phyloP scores from a whole-genome alignment of 64 coral and sea anemone species.

The Pocillopora damicornis region DNA sequence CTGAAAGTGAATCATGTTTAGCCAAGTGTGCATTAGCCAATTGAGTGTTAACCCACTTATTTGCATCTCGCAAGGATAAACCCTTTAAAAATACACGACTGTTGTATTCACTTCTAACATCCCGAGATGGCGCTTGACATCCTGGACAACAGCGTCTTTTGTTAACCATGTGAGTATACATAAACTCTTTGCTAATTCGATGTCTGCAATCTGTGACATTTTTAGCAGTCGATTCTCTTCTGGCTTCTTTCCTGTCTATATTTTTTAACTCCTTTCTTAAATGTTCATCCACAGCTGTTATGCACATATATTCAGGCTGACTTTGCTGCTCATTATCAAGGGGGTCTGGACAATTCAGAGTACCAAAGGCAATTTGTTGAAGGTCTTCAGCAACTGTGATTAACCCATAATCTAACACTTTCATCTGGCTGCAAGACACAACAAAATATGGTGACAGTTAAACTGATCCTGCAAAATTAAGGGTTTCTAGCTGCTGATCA shows the following conservation, averaged over 20 bases:
- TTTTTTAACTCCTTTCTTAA: conserved; percentile 29
- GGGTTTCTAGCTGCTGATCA: no score
- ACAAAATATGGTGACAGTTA: no score
- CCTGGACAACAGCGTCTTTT: conserved; percentile 58
- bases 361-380: conserved; percentile 39
- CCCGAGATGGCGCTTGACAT: conserved; percentile 74
- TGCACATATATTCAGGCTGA: conserved; percentile 26
- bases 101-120: conserved; percentile 81
- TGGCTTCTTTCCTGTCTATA: conserved; percentile 72
- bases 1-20: background rate
- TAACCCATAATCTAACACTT: conserved; percentile 85
- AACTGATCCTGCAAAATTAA: no score
- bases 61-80: conserved; percentile 57
- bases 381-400: conserved; percentile 66
- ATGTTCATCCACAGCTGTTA: conserved; percentile 54
- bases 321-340: conserved; percentile 10
- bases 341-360: background rate
- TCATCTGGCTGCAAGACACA: conserved; percentile 75
- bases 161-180: conserved; percentile 47
- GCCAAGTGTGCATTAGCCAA: conserved; percentile 9
- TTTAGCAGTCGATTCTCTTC: conserved; percentile 51
- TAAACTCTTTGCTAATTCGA: conserved; percentile 76
- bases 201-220: conserved; percentile 89
- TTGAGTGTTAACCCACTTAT: conserved; percentile 52
- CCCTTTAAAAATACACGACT: conserved; percentile 73